A percentile compares a stretch with the other conserved stretches of the same genome.
These are phyloP conservation scores for Linyphia triangularis DNA, from an alignment of 2,888 invertebrate genomes.

Conservation along the genomic window DNA sequence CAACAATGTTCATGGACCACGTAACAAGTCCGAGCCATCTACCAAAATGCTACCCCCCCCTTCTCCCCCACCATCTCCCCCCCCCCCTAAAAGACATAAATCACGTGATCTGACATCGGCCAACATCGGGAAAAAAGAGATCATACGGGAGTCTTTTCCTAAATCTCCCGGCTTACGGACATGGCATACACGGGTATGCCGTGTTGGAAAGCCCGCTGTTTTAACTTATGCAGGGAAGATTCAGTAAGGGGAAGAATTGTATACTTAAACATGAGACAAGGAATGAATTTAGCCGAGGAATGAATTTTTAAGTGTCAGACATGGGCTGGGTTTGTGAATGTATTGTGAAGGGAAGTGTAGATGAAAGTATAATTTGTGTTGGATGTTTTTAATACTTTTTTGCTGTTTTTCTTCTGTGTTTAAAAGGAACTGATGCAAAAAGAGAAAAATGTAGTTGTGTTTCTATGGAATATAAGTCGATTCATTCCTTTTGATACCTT, in stretches of 20 bases:
- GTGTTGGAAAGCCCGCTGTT: constrained; percentile 23
- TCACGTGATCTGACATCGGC: constrained; percentile 72
- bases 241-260: neutral
- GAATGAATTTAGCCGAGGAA: constrained; percentile 6
- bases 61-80: constrained; percentile 13
- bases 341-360: neutral
- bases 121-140: constrained; percentile 30
- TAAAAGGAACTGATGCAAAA: too few species aligned
- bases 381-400: neutral
- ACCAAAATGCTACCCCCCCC: constrained; percentile 4
- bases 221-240: constrained; percentile 47
- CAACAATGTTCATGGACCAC: constrained; percentile 43
- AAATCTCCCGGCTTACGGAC: constrained; percentile 33
- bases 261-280: constrained; percentile 29
- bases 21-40: constrained; percentile 61
- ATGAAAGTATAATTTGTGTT: neutral
- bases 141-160: neutral
- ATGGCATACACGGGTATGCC: neutral
- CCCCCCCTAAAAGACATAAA: constrained; percentile 61
- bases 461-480: too few species aligned
- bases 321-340: neutral
- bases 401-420: too few species aligned
- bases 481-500: too few species aligned
- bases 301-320: constrained; percentile 33
- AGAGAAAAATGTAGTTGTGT: too few species aligned